Conservation (phyloP, 2,888 invertebrate species). For the Athrips mouffetella region DNA sequence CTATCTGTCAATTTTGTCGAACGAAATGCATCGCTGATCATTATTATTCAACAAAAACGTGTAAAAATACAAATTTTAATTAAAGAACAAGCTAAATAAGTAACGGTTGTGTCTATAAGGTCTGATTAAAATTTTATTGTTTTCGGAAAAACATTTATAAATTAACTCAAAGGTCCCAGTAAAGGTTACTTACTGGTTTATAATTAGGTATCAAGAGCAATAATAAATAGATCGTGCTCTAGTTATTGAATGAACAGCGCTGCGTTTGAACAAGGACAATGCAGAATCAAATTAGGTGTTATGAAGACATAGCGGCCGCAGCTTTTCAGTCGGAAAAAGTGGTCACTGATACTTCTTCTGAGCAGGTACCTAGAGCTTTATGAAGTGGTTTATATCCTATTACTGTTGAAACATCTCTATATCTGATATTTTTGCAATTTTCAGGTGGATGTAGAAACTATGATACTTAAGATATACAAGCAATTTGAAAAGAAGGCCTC, state of each 20-base stretch:
- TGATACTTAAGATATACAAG: slow-evolving; percentile 56
- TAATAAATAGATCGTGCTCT: slow-evolving; percentile 14
- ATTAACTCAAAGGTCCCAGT: not conserved
- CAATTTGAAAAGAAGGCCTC: slow-evolving; percentile 63
- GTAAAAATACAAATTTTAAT: too few relatives aligned
- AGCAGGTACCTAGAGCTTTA: too few relatives aligned
- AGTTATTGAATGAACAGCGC: not conserved
- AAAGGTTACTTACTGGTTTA: slow-evolving; percentile 13
- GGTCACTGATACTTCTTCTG: slow-evolving; percentile 57
- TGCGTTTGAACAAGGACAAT: slow-evolving; percentile 31
- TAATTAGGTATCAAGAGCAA: slow-evolving; percentile 1
- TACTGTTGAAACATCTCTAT: not conserved
- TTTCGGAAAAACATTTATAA: too few relatives aligned
- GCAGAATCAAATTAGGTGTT: slow-evolving; percentile 60
- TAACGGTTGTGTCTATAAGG: too few relatives aligned
- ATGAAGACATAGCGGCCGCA: slow-evolving; percentile 53
- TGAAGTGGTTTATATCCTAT: too few relatives aligned
- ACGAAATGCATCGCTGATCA: too few relatives aligned
- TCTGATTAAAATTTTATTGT: too few relatives aligned
- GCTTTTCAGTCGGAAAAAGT: slow-evolving; percentile 80
- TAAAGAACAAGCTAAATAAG: too few relatives aligned
- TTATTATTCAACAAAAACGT: too few relatives aligned
- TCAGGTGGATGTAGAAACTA: slow-evolving; percentile 61
- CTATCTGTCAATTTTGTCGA: too few relatives aligned
- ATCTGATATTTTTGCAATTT: slow-evolving; percentile 15